Evolutionary conservation across 2,797 vertebrate species (phyloP).

Genomic region (Tarsius wallacei): DNA sequence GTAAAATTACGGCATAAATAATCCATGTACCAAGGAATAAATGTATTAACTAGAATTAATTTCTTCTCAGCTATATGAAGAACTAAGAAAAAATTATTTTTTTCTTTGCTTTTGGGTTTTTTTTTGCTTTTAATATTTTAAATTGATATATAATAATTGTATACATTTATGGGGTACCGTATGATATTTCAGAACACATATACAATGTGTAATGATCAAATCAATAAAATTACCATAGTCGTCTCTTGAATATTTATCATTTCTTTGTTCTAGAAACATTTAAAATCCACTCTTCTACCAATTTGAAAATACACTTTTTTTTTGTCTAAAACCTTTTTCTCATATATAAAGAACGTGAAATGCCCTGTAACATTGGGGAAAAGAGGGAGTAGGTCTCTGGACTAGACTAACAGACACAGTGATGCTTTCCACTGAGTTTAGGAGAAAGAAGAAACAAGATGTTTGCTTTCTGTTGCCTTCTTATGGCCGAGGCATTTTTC

Average conservation of each 20-base stretch:
- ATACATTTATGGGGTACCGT: too few species aligned
- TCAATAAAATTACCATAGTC: too few species aligned
- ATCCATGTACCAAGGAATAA: neutral
- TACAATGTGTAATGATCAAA: too few species aligned
- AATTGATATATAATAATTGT: too few species aligned
- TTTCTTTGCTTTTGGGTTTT: too few species aligned
- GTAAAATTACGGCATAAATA: neutral
- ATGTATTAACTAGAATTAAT: neutral
- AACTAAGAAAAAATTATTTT: neutral
- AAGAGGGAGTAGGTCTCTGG: neutral
- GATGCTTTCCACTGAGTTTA: neutral
- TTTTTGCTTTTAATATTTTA: too few species aligned
- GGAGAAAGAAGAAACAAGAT: neutral
- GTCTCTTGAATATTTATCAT: neutral
- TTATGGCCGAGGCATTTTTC: neutral
- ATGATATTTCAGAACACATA: too few species aligned
- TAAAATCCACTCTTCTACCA: neutral
- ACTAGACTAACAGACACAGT: neutral
- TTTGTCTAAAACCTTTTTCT: neutral
- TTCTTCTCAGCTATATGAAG: slow-evolving; percentile 39
- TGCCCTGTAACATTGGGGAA: rapidly evolving
- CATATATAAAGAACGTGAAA: neutral
- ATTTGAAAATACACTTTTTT: neutral
- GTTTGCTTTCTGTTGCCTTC: neutral
- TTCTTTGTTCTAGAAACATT: neutral